Conservation (phyloP, 2,113 vertebrate genomes). For the Brachypodius melanocephalos region DNA sequence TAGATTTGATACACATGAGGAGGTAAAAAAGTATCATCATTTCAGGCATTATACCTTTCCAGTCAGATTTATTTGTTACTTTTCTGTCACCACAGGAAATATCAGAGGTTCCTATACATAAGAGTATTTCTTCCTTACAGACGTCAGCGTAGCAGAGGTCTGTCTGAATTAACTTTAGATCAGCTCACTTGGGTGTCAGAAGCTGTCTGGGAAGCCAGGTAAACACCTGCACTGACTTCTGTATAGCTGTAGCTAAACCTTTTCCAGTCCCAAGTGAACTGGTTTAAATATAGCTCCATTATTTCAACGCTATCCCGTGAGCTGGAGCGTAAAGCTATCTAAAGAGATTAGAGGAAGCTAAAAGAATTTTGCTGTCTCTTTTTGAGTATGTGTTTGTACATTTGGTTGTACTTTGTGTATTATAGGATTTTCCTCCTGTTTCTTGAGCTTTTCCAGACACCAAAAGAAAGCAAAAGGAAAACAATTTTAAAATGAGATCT, state of each 20-base stretch:
- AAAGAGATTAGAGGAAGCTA: slow-evolving; percentile 37
- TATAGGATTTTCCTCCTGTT: background rate
- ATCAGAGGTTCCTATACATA: slow-evolving; percentile 29
- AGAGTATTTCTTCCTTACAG: slow-evolving; percentile 45
- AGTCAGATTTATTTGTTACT: slow-evolving; percentile 53
- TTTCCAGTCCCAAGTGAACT: background rate
- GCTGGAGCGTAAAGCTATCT: slow-evolving; percentile 7
- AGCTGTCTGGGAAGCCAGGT: slow-evolving; percentile 56
- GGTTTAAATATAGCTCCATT: slow-evolving; percentile 44
- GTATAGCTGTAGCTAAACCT: slow-evolving; percentile 7
- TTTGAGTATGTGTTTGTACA: slow-evolving; percentile 11
- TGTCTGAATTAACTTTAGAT: slow-evolving; percentile 64
- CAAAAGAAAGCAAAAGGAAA: background rate
- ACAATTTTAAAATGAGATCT: background rate
- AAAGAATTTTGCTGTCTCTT: slow-evolving; percentile 39
- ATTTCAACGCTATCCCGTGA: background rate
- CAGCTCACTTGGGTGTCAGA: slow-evolving; percentile 61
- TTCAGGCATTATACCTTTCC: background rate
- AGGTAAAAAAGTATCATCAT: background rate
- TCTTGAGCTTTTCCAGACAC: background rate
- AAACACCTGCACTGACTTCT: background rate
- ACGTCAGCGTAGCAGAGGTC: slow-evolving; percentile 53
- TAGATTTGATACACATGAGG: background rate
- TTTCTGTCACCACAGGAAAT: slow-evolving; percentile 44
- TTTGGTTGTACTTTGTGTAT: slow-evolving; percentile 13